Evolutionary conservation across 2,888 invertebrate species (phyloP), one percentile per base, ranked within the genome.

Genomic region (Sesia apiformis): DNA sequence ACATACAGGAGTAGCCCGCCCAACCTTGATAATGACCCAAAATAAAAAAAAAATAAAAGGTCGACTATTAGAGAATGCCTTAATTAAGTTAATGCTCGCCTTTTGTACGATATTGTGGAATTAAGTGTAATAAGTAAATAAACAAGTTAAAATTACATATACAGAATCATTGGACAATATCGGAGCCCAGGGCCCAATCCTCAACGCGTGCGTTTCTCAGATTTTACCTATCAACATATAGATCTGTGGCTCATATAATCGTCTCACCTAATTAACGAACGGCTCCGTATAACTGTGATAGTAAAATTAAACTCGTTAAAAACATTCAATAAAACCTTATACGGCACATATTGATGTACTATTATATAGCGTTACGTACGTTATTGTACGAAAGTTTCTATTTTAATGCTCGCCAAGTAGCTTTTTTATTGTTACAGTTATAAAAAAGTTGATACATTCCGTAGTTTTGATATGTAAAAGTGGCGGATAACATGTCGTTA

Each of bases 241-340:
- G 46, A 46, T 46, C 46, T 46, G 46, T 46, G 46, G 46, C n/a
- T 46, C 46, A 23, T 46, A 46, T 46, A 81, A 84, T 79, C 76
- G 73, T 58, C 65, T 63, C 68, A 75, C 69, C 83, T 84, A 85
- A 86, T 85, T 84, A 85, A 85, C 8, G 63, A 73, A 74, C 66
- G 64, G 66, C 64, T 70, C 69, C 66, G 65, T 74, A 76, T 76
- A 78, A 76, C 77, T 69, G 69, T 66, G 66, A 72, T 72, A 74
- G 69, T 77, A 72, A 77, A 76, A 74, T 64, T 65, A 56, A 68
- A 72, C 72, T 81, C 82, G 78, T 86, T 84, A 86, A 84, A 46
- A 81, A 73, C 62, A 68, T 70, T 72, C 69, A 74, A 81, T 80
- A 82, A 70, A 75, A 78, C 60, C 46, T 46, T 46, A 46, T n/a